These are phyloP conservation scores for Seira sanloemensis DNA, from an alignment of 2,888 invertebrate genomes.

Conservation along the genomic window DNA sequence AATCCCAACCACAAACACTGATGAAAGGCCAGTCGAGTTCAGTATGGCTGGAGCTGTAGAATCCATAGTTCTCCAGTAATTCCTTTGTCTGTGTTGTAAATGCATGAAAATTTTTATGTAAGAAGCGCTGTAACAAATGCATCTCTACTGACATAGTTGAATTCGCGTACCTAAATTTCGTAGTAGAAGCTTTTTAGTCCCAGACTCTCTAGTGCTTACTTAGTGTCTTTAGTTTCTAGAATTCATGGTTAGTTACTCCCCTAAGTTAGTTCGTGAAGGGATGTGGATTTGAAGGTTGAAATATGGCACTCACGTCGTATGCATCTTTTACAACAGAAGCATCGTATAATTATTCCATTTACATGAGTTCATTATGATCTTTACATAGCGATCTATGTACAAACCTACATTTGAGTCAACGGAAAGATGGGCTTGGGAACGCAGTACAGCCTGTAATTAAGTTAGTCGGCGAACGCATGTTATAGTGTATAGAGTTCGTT, in stretches of 20 bases:
- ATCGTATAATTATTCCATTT: neutral
- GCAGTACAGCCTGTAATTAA: neutral
- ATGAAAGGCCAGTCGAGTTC: too few relatives aligned
- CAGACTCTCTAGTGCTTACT: neutral
- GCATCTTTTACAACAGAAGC: neutral
- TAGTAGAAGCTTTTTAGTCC: neutral
- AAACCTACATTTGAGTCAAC: neutral
- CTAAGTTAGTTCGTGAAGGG: too few relatives aligned
- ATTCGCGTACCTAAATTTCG: neutral
- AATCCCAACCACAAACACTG: too few relatives aligned
- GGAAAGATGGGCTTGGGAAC: neutral
- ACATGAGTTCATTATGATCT: neutral
- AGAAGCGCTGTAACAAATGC: too few relatives aligned
- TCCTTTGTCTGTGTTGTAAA: too few relatives aligned
- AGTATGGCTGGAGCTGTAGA: neutral
- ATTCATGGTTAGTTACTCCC: neutral
- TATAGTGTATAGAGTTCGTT: neutral
- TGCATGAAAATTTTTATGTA: too few relatives aligned
- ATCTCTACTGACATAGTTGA: neutral
- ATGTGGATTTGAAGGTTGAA: neutral
- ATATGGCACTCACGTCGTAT: neutral
- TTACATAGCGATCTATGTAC: neutral
- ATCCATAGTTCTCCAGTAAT: neutral
- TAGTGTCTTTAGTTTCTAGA: neutral
- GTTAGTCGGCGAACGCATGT: neutral